phyloP scores from a whole-genome alignment of 2,113 vertebrate species.

The Protobothrops mucrosquamatus region DNA sequence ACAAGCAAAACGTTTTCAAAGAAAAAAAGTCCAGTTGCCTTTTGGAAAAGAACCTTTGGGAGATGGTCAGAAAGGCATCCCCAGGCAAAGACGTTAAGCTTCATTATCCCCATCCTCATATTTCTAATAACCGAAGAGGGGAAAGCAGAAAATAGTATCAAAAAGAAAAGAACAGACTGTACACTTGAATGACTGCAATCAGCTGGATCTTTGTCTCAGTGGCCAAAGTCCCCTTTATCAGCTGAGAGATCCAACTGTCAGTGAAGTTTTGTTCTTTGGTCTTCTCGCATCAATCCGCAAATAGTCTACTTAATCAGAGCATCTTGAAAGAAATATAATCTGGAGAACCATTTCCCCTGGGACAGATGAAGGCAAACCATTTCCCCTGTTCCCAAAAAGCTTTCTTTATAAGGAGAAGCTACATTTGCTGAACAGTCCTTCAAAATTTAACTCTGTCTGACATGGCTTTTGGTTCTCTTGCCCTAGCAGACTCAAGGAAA shows the following conservation, averaged over 20 bases:
- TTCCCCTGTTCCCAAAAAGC: neutral
- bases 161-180: neutral
- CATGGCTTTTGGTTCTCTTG: neutral
- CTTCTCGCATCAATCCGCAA: neutral
- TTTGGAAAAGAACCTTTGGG: neutral
- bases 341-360: neutral
- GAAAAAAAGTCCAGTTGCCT: neutral
- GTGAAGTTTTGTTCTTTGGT: neutral
- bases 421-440: neutral
- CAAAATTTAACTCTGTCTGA: neutral
- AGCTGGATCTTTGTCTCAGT: neutral
- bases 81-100: too few species aligned
- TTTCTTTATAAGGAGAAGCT: neutral
- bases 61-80: neutral
- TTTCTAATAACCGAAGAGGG: neutral
- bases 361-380: too few species aligned
- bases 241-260: neutral
- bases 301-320: too few species aligned
- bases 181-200: neutral
- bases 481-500: neutral
- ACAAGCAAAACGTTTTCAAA: neutral
- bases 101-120: too few species aligned
- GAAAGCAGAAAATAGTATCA: neutral
- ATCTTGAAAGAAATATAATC: too few species aligned
- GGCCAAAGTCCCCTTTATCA: neutral